Evolutionary conservation across 2,113 vertebrate genomes (phyloP), one percentile per base, ranked within the genome.

Genomic region (Ophthalmolycus amberensis): DNA sequence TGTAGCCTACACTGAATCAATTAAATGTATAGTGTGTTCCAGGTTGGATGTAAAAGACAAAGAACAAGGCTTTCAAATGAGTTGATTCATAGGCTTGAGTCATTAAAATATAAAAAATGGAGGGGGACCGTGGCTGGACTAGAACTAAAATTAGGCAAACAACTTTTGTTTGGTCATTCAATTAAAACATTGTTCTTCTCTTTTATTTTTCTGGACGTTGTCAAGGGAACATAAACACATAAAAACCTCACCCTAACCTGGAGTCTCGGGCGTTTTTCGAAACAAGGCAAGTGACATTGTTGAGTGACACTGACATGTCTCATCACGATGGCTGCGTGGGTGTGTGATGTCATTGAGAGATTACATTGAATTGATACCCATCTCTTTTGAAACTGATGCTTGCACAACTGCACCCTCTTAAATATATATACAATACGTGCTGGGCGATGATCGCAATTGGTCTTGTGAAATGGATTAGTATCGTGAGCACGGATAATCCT

Each of bases 231-330:
- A 78, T 32, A 42, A 67, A 44, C 27, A 5, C 2, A 50, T 85
- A 7, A 18, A 40, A 78, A 48, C 20, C 25, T 52, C 4, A 4
- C 40, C 5, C 32, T 71, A 9, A 50, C 22, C 32, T 54, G 0
- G 0, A 5, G 16, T 25, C 9, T 2, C 6, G 5, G 4, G 27
- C 14, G 48, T 62, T 50, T 64, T 29, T 62, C 32, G 12, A 14
- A 48, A 83, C 58, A 56, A 52, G 59, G 6, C 68, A 52, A n/a
- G 82, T 46, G 34, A 82, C 77, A 90, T 90, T 87, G 69, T 63
- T 91, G 22, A 76, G 79, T 88, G 85, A 81, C 81, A 87, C 11
- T 54, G 54, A 79, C 56, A 9, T 63, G 27, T 46, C 25, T 71
- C 14, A 5, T 54, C 9, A 12, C 59, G 46, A 64, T 0, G 6